Percentiles rank a stretch among this genome's conserved stretches.
These are phyloP conservation scores for Melieria omissa DNA, from an alignment of 2,888 invertebrate genomes.

Conservation along the genomic window DNA sequence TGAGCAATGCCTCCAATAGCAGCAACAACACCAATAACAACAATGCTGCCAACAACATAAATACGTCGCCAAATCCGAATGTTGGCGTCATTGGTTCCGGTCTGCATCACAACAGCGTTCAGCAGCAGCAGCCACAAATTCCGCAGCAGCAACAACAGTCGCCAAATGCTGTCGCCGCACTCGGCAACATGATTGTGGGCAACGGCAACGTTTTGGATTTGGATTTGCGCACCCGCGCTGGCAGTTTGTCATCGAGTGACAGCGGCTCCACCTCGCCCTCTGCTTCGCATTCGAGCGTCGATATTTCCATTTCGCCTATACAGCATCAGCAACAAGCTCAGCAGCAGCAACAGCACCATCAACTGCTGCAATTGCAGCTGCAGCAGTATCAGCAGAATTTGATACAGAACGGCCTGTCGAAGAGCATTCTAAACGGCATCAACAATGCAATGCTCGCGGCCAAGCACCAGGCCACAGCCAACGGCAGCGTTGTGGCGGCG, in stretches of 20 bases:
- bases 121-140: slow-evolving; percentile 38
- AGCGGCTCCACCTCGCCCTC: slow-evolving; percentile 86
- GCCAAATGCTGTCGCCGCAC: slow-evolving; percentile 48
- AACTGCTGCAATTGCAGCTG: slow-evolving; percentile 42
- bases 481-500: slow-evolving; percentile 39
- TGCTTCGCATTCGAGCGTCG: slow-evolving; percentile 77
- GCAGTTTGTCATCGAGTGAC: slow-evolving; percentile 81
- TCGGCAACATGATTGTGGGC: slow-evolving; percentile 51
- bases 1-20: not conserved
- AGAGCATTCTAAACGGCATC: slow-evolving; percentile 42
- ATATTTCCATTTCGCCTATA: slow-evolving; percentile 69
- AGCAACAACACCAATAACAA: slow-evolving; percentile 45
- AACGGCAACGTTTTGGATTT: slow-evolving; percentile 54
- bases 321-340: slow-evolving; percentile 49
- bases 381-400: slow-evolving; percentile 43
- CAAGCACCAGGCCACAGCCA: slow-evolving; percentile 37
- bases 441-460: not conserved
- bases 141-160: slow-evolving; percentile 42
- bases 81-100: slow-evolving; percentile 64
- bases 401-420: slow-evolving; percentile 51
- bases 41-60: slow-evolving; percentile 33
- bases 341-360: slow-evolving; percentile 45
- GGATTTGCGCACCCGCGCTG: slow-evolving; percentile 75
- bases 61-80: slow-evolving; percentile 55
- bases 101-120: slow-evolving; percentile 50